These are phyloP conservation scores for Platerodrilus igneus DNA, from an alignment of 2,888 invertebrate species.

Conservation along the genomic window DNA sequence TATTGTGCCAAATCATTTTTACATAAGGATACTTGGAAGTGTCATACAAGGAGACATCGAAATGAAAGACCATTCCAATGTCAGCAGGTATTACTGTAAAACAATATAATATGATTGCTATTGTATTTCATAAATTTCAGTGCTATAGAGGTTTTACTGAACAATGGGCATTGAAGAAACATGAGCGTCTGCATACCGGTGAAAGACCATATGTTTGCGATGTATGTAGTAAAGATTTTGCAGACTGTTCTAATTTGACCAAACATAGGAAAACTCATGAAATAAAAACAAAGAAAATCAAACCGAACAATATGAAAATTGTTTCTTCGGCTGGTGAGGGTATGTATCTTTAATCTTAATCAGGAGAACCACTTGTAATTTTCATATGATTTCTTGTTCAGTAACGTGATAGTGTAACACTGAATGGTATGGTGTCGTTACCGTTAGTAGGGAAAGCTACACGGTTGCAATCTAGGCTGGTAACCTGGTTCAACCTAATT, in stretches of 20 bases:
- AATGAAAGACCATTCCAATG: conserved; percentile 64
- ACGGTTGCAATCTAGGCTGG: too few relatives aligned
- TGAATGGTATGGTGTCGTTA: too few relatives aligned
- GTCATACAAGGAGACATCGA: conserved; percentile 62
- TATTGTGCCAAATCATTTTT: conserved; percentile 56
- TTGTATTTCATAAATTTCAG: conserved; percentile 8
- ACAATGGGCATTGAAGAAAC: conserved; percentile 62
- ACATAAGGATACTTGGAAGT: conserved; percentile 59
- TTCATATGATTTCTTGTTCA: background rate
- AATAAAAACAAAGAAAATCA: conserved; percentile 7
- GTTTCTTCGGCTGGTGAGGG: conserved; percentile 24
- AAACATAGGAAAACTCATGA: conserved; percentile 56
- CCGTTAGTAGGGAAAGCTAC: too few relatives aligned
- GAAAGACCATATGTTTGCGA: conserved; percentile 69
- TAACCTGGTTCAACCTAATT: too few relatives aligned
- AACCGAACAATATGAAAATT: conserved; percentile 24
- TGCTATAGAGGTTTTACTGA: conserved; percentile 60
- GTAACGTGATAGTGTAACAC: too few relatives aligned
- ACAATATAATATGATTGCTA: background rate
- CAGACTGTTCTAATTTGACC: conserved; percentile 70
- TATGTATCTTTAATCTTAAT: conserved; percentile 1
- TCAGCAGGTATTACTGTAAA: conserved; percentile 46
- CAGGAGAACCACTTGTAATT: background rate
- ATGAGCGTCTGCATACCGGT: conserved; percentile 60
- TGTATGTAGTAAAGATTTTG: conserved; percentile 67